Evolutionary conservation across 2,113 vertebrate species (phyloP).

Genomic region (Centropristis striata): DNA sequence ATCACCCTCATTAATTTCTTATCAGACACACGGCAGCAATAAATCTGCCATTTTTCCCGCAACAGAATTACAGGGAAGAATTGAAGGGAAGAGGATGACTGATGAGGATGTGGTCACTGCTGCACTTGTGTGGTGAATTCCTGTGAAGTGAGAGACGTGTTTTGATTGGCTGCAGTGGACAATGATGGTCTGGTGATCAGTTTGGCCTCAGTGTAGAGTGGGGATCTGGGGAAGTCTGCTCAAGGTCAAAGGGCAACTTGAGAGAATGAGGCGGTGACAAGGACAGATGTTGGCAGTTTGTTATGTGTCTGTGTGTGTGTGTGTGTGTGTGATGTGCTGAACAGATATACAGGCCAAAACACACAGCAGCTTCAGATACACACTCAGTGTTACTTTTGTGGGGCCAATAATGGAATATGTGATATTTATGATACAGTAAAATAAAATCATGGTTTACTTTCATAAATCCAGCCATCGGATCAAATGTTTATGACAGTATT

Average conservation of each 20-base stretch:
- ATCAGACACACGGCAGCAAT: slow-evolving; percentile 40
- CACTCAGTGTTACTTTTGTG: not conserved
- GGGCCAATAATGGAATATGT: not conserved
- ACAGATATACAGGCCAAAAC: not conserved
- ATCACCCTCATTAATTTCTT: slow-evolving; percentile 65
- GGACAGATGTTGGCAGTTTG: slow-evolving; percentile 26
- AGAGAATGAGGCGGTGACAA: slow-evolving; percentile 11
- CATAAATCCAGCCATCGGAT: too few species aligned
- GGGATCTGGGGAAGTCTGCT: slow-evolving; percentile 2
- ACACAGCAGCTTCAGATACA: not conserved
- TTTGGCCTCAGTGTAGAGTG: not conserved
- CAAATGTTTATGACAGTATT: too few species aligned
- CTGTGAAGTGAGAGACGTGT: not conserved
- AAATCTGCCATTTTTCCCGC: slow-evolving; percentile 29
- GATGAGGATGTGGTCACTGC: slow-evolving; percentile 52
- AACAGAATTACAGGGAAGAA: slow-evolving; percentile 45
- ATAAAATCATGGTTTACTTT: not conserved
- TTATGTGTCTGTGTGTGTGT: not conserved
- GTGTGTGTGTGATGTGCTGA: not conserved
- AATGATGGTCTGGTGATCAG: not conserved
- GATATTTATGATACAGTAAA: not conserved
- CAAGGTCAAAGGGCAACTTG: slow-evolving; percentile 22
- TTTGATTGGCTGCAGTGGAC: slow-evolving; percentile 20
- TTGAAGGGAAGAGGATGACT: slow-evolving; percentile 53
- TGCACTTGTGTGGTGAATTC: slow-evolving; percentile 8